phyloP scores from a whole-genome alignment of 2,888 invertebrate species.

The Folsomia manolachei region DNA sequence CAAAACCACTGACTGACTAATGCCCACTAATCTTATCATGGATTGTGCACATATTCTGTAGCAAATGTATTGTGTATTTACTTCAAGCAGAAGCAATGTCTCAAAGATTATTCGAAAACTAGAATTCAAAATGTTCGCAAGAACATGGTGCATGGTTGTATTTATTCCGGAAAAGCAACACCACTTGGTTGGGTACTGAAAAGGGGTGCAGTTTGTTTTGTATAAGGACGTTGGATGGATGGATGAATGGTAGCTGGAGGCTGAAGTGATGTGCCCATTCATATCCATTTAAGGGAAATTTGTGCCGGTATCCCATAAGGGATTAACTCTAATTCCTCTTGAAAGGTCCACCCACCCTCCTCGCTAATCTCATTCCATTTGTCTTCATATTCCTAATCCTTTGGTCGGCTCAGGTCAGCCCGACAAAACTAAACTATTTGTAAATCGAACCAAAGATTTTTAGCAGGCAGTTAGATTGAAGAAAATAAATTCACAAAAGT shows the following conservation, averaged over 20 bases:
- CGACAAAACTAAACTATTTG: background rate
- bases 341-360: conserved; percentile 4
- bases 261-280: background rate
- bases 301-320: conserved; percentile 1
- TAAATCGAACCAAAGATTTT: conserved; percentile 7
- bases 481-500: too few species aligned
- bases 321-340: conserved; percentile 8
- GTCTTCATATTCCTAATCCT: conserved; percentile 10
- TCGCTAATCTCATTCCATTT: conserved; percentile 7
- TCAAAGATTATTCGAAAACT: too few species aligned
- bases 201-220: background rate
- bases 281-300: conserved; percentile 6
- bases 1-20: conserved; percentile 1
- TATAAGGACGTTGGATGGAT: background rate
- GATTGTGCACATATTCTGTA: background rate
- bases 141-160: too few species aligned
- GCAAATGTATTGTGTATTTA: too few species aligned
- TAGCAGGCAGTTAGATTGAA: too few species aligned
- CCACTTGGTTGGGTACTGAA: background rate
- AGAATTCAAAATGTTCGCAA: too few species aligned
- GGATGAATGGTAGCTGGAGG: background rate
- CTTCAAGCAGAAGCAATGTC: too few species aligned
- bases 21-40: background rate
- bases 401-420: background rate
- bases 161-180: background rate